Percentiles rank a stretch among this genome's conserved stretches.
phyloP scores from a whole-genome alignment of 2,888 invertebrate species.

The Yponomeuta sedellus region DNA sequence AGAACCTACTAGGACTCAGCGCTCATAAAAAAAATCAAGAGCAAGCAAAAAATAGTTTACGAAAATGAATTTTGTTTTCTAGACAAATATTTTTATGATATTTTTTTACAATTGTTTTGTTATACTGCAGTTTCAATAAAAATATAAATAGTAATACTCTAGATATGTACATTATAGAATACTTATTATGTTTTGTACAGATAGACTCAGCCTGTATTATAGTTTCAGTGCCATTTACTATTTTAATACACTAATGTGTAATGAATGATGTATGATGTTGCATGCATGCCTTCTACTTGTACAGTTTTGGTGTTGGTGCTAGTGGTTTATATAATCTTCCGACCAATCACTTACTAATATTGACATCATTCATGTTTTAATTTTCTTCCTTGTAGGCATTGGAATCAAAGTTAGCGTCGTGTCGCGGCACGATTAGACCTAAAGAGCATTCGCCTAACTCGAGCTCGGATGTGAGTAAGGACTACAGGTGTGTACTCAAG shows the following conservation, averaged over 20 bases:
- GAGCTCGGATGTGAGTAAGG: conserved; percentile 70
- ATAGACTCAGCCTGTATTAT: neutral
- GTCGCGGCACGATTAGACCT: conserved; percentile 77
- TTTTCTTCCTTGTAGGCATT: conserved; percentile 79
- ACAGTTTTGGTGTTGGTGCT: conserved; percentile 21
- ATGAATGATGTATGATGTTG: neutral
- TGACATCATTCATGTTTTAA: conserved; percentile 67
- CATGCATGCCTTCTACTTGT: conserved; percentile 8
- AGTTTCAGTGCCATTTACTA: neutral
- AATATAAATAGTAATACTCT: neutral
- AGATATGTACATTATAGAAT: neutral
- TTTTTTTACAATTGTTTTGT: conserved; percentile 9
- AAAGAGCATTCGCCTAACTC: conserved; percentile 72
- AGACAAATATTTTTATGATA: conserved; percentile 11
- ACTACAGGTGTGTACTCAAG: conserved; percentile 76
- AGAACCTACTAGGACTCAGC: conserved; percentile 54
- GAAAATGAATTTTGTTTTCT: conserved; percentile 25
- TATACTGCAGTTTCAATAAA: neutral
- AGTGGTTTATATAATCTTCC: conserved; percentile 38
- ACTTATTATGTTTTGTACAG: neutral
- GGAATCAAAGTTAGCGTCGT: conserved; percentile 82
- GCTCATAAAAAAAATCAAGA: conserved; percentile 46
- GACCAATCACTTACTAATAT: conserved; percentile 60
- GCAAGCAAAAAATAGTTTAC: conserved; percentile 45
- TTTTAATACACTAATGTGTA: neutral